Percentiles rank a stretch among this genome's conserved stretches.
These are phyloP conservation scores for Eledona agricola DNA, from an alignment of 2,888 invertebrate species.

Conservation along the genomic window DNA sequence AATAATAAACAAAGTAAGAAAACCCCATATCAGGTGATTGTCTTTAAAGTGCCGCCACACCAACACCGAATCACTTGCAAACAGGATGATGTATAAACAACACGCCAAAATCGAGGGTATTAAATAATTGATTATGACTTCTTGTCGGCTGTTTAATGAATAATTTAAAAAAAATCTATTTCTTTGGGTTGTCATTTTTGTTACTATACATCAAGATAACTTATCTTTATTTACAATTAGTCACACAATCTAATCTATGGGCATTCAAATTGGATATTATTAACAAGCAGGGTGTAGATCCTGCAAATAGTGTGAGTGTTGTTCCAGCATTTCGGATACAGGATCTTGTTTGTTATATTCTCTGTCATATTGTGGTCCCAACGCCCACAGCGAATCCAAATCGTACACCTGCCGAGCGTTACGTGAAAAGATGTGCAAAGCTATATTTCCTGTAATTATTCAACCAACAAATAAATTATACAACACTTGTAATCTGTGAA, in stretches of 20 bases:
- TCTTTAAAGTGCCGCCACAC: slow-evolving; percentile 71
- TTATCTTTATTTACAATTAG: slow-evolving; percentile 25
- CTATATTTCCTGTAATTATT: slow-evolving; percentile 85
- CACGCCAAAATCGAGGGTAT: slow-evolving; percentile 69
- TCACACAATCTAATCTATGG: too few relatives aligned
- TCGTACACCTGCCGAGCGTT: slow-evolving; percentile 79
- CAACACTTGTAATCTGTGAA: too few relatives aligned
- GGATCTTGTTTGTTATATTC: slow-evolving; percentile 70
- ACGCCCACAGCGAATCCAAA: slow-evolving; percentile 90
- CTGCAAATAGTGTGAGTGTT: slow-evolving; percentile 71
- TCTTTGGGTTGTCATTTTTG: slow-evolving; percentile 23
- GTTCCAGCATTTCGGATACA: slow-evolving; percentile 71
- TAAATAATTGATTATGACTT: slow-evolving; percentile 65
- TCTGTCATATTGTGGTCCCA: slow-evolving; percentile 83
- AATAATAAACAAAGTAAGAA: slow-evolving; percentile 63
- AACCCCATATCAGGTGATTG: slow-evolving; percentile 65
- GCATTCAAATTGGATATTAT: too few relatives aligned
- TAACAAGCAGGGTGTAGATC: slow-evolving; percentile 69
- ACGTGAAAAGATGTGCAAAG: slow-evolving; percentile 84
- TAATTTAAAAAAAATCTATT: slow-evolving; percentile 53
- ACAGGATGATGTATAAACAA: slow-evolving; percentile 71
- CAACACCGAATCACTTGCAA: slow-evolving; percentile 74
- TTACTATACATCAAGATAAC: not conserved
- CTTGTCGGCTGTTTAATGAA: slow-evolving; percentile 60
- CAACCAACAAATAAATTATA: too few relatives aligned